Percentiles rank a stretch among this genome's conserved stretches.
phyloP scores from a whole-genome alignment of 2,888 invertebrate species.

The Chironomus tentans region DNA sequence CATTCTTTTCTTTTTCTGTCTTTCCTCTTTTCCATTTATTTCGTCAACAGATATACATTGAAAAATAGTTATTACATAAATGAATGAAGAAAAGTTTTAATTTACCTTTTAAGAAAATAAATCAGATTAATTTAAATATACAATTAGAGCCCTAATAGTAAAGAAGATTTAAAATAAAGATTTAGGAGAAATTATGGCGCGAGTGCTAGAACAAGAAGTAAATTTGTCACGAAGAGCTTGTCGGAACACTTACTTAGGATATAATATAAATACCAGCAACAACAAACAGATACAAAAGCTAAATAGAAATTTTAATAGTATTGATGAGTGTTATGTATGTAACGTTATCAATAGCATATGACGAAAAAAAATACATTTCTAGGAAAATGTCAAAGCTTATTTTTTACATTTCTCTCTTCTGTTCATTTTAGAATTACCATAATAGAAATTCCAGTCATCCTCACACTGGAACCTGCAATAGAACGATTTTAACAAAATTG shows the following conservation, averaged over 20 bases:
- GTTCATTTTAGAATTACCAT: background rate
- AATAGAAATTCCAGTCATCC: background rate
- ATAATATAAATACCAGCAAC: background rate
- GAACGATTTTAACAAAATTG: background rate
- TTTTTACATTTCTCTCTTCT: background rate
- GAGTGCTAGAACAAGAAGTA: slow-evolving; percentile 55
- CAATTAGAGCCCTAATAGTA: background rate
- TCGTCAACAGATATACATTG: background rate
- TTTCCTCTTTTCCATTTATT: too few species aligned
- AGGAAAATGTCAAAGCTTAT: too few species aligned
- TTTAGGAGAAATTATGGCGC: slow-evolving; percentile 30
- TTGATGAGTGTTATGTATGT: background rate
- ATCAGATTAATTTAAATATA: background rate
- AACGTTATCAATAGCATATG: background rate
- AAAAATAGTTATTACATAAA: background rate
- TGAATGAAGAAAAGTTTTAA: too few species aligned
- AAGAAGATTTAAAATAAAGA: too few species aligned
- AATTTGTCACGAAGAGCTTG: slow-evolving; percentile 61
- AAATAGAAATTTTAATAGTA: background rate
- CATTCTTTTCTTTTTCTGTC: too few species aligned
- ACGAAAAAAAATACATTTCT: too few species aligned
- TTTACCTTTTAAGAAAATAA: too few species aligned
- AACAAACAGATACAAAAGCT: background rate
- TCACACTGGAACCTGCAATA: background rate
- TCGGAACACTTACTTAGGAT: slow-evolving; percentile 41